phyloP scores from a whole-genome alignment of 1,140 invertebrate genomes.

The Hydropsyche tenuis region DNA sequence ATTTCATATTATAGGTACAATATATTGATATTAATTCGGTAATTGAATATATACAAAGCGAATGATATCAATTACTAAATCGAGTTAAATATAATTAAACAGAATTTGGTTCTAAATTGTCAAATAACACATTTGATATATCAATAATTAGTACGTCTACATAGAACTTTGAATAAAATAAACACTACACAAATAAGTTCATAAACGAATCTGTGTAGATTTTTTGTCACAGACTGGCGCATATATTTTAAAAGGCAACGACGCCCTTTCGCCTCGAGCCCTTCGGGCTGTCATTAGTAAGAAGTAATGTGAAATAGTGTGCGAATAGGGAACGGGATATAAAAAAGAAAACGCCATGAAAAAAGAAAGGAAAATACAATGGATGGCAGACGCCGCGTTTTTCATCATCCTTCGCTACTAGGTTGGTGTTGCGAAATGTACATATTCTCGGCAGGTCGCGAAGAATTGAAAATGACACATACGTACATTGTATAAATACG shows the following conservation, averaged over 20 bases:
- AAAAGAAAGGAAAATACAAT: slow-evolving; percentile 7
- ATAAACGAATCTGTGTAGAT: not conserved
- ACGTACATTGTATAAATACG: not conserved
- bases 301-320: slow-evolving; percentile 6
- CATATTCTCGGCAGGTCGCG: not conserved
- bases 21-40: too few relatives aligned
- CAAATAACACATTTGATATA: not conserved
- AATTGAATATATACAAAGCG: too few relatives aligned
- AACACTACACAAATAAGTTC: not conserved
- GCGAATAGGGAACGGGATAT: too few relatives aligned
- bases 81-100: not conserved
- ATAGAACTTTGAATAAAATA: not conserved
- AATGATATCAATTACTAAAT: too few relatives aligned
- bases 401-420: slow-evolving; percentile 1
- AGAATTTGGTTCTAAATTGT: not conserved
- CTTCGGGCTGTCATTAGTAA: slow-evolving; percentile 17
- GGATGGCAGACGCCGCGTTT: slow-evolving; percentile 6
- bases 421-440: not conserved
- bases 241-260: not conserved
- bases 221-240: not conserved
- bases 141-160: not conserved
- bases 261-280: not conserved
- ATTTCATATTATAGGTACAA: too few relatives aligned
- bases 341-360: not conserved
- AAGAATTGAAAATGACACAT: slow-evolving; percentile 12